Evolutionary conservation across 1,140 invertebrate genomes (phyloP).

Genomic region (Drosophila neocordata): DNA sequence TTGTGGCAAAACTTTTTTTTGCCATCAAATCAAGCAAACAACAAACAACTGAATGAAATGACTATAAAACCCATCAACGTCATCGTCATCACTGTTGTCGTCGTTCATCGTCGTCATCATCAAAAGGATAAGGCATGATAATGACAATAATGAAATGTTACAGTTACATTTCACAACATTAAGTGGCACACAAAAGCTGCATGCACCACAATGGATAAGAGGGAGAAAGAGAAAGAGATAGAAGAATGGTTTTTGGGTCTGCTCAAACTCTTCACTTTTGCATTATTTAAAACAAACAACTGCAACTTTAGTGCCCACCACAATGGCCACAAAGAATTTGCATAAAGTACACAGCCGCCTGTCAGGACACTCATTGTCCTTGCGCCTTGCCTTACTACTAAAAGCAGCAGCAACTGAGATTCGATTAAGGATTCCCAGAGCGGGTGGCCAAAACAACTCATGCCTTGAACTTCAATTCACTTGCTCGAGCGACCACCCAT

Average conservation of each 20-base stretch:
- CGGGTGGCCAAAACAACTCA: constrained; percentile 4
- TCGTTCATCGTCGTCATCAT: not conserved
- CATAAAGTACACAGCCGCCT: constrained; percentile 5
- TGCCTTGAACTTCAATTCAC: constrained; percentile 9
- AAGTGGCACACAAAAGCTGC: constrained; percentile 9
- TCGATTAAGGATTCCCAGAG: constrained; percentile 8
- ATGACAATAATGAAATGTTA: constrained; percentile 12
- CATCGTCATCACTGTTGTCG: not conserved
- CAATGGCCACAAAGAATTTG: constrained; percentile 7
- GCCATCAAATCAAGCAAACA: constrained; percentile 10
- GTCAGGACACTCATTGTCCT: constrained; percentile 5
- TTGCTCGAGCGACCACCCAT: constrained; percentile 4
- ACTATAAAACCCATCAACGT: constrained; percentile 6
- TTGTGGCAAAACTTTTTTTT: not conserved
- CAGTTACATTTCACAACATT: constrained; percentile 9
- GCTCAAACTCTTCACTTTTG: not conserved
- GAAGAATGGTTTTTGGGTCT: not conserved
- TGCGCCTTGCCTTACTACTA: not conserved
- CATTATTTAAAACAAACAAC: constrained; percentile 12
- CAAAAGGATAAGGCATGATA: constrained; percentile 10
- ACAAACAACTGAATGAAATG: constrained; percentile 11
- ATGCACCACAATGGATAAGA: not conserved
- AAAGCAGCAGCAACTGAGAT: constrained; percentile 3
- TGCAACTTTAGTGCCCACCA: constrained; percentile 2
- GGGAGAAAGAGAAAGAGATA: not conserved